These are phyloP conservation scores for Musca domestica DNA, from an alignment of 1,140 invertebrate genomes.

Conservation along the genomic window DNA sequence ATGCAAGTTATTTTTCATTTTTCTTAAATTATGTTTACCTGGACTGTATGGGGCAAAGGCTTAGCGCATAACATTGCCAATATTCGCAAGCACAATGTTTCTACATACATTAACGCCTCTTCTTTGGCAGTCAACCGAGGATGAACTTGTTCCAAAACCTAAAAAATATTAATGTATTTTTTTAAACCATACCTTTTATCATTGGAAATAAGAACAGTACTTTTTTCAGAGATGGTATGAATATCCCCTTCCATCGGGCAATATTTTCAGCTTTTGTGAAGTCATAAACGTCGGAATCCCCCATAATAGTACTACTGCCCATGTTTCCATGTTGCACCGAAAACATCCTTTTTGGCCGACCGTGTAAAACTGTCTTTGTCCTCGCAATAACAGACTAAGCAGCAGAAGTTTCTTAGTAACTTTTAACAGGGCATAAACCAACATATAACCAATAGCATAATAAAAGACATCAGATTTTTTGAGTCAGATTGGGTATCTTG, in stretches of 20 bases:
- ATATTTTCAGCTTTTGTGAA: constrained; percentile 85
- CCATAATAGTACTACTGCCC: constrained; percentile 3
- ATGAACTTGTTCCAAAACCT: constrained; percentile 91
- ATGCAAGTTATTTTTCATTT: not conserved
- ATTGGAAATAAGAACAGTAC: constrained; percentile 51
- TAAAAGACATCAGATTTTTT: not conserved
- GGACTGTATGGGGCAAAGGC: constrained; percentile 75
- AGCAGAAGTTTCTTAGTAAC: not conserved
- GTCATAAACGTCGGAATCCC: constrained; percentile 65
- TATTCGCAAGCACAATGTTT: constrained; percentile 84
- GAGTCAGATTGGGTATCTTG: not conserved
- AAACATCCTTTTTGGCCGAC: constrained; percentile 32
- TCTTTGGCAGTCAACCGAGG: constrained; percentile 80
- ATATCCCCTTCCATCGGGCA: constrained; percentile 85
- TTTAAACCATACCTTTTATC: constrained; percentile 12
- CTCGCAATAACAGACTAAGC: not conserved
- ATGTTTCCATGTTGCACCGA: constrained; percentile 30
- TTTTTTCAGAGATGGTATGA: constrained; percentile 76
- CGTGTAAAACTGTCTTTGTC: no score
- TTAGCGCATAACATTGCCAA: constrained; percentile 84
- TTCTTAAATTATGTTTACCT: constrained; percentile 49
- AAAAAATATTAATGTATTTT: not conserved
- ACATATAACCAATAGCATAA: not conserved
- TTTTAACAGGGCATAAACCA: not conserved
- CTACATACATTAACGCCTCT: constrained; percentile 90